Evolutionary conservation across 2,797 vertebrate species (phyloP), one percentile per base, ranked within the genome.

Genomic region (Parauchenoglanis punctatus): DNA sequence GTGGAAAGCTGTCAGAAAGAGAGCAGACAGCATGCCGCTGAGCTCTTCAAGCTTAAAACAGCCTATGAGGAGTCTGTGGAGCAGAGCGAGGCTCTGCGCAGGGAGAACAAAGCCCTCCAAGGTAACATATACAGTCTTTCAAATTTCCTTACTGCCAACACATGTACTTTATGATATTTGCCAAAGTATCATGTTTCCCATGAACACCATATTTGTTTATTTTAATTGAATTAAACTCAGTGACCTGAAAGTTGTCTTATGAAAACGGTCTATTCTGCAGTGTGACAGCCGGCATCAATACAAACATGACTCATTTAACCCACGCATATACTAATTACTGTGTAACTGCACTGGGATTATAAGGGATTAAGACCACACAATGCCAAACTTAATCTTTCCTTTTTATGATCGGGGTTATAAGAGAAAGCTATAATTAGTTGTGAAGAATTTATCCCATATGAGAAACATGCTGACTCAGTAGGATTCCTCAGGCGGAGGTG

Each of bases 1-100:
- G 94, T 97, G 91, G 96, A 97, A 88, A 89, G 92, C 76, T 96
- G 96, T 86, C 96, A 97, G 94, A 97, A 96, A 91, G 96, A 97
- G 92, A 95, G 96, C 91, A 83, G 95, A 23, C 94, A 93, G 13
- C 96, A 96, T 11, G 90, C 94, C 82, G 89, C 93, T 0, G 96
- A 97, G 91, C 95, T 97, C 88, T 97, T 96, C 89, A 96, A 96
- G 85, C 92, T 97, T 83, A 97, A 95, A 93, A 96, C 95, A 0
- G 89, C 92, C 46, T 94, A 96, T 0, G 96, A 97, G 87, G 96
- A 97, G 92, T 91, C 93, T 2, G 87, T 96, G 90, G 96, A 97
- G 92, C 96, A 96, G 90, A 90, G 94, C 68, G 95, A 96, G 87
- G 94, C 91, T 7, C 88, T 95, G 0, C 95, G 95, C 44, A 92